Evolutionary conservation across 1,140 invertebrate genomes (phyloP), one percentile per base, ranked within the genome.

Genomic region (Hypothenemus hampei): DNA sequence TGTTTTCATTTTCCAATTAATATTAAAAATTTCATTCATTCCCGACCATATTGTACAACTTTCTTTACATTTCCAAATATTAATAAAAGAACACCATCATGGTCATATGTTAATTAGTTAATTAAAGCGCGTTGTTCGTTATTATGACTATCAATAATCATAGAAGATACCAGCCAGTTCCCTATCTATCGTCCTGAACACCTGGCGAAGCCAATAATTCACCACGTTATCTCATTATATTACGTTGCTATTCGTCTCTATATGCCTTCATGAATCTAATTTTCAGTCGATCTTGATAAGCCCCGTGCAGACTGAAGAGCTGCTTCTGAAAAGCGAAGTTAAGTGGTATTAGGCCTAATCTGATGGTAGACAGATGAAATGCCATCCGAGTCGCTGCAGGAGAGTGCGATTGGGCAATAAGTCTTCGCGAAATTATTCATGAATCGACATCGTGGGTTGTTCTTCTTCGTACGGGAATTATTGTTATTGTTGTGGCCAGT

Each of bases 371-470:
- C 53, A 58, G 61, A 65, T 61, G 59, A 62, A 51, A 55, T 48
- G 51, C 51, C 62, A 64, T 61, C 59, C 54, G 39, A 51, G 31
- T 36, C 62, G 33, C 63, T 20, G 44, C 59, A 35, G 61, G 61
- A 52, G 33, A 54, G 53, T 55, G 36, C 52, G 58, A 65, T 65
- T 65, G 61, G 63, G 46, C 44, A 60, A 63, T 63, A 54, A 53
- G 63, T 65, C 63, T 65, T 56, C 58, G 63, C 63, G 40, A 65
- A 65, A 63, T 65, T 65, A 65, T 65, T 65, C 63, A 65, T 65
- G 62, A 65, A 50, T 46, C 55, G 46, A 48, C 37, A 45, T 29
- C 44, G 23, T 33, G 20, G n/a, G 20, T 24, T 46, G 24, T 46
- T 24, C 16, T 33, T 24, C 24, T 16, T 29, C 33, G 19, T 19